Percentiles rank a stretch among this genome's conserved stretches.
These are phyloP conservation scores for Ornithoptera alexandrae DNA, from an alignment of 2,888 invertebrate species.

Conservation along the genomic window DNA sequence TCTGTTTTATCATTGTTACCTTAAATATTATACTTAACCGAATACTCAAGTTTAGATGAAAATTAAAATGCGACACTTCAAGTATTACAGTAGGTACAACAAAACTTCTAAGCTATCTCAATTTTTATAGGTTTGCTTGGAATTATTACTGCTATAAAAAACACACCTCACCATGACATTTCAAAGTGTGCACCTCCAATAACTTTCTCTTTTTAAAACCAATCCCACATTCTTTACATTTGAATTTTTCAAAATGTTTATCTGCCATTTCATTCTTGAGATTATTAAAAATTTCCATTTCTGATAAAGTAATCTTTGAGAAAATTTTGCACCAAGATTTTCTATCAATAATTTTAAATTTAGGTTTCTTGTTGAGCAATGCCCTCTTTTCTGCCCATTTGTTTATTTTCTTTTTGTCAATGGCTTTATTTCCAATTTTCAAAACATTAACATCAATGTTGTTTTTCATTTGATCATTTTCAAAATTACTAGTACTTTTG, in stretches of 20 bases:
- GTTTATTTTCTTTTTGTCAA: constrained; percentile 32
- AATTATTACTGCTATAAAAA: neutral
- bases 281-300: constrained; percentile 30
- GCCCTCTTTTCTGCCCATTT: constrained; percentile 44
- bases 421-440: neutral
- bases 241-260: constrained; percentile 33
- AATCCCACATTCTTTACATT: constrained; percentile 39
- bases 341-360: constrained; percentile 40
- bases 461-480: neutral
- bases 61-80: too few species aligned
- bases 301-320: constrained; percentile 34
- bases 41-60: too few species aligned
- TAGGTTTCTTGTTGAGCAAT: constrained; percentile 43
- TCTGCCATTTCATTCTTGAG: constrained; percentile 33
- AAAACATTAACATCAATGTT: neutral
- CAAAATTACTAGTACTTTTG: neutral
- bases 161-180: constrained; percentile 35
- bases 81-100: too few species aligned
- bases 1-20: too few species aligned
- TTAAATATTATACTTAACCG: too few species aligned
- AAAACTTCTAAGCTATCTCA: too few species aligned
- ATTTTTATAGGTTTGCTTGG: too few species aligned
- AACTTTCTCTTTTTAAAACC: constrained; percentile 33
- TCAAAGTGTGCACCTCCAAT: constrained; percentile 33
- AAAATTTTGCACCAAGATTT: constrained; percentile 30